Evolutionary conservation across 2,888 invertebrate genomes (phyloP).

Genomic region (Eucriotettix oculatus): DNA sequence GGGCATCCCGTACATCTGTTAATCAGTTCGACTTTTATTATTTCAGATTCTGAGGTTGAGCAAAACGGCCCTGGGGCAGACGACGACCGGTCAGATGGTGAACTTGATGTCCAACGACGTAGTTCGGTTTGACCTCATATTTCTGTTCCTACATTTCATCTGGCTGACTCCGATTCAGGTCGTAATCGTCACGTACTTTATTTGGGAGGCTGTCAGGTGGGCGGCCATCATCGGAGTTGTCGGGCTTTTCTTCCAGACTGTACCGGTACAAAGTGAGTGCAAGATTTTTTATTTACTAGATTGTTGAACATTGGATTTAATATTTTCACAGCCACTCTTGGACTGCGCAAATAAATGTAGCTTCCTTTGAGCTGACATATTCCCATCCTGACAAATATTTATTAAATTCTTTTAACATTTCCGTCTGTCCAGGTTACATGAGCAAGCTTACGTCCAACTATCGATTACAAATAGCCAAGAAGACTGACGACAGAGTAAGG

Average conservation of each 20-base stretch:
- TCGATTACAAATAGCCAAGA: too few species aligned
- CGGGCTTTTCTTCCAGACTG: constrained; percentile 27
- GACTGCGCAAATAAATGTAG: too few species aligned
- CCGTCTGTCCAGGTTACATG: too few species aligned
- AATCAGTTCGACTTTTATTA: background rate
- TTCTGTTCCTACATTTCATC: constrained; percentile 32
- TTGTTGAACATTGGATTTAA: too few species aligned
- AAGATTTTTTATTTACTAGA: too few species aligned
- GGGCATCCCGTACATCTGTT: constrained; percentile 12
- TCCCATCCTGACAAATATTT: too few species aligned
- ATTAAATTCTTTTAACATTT: too few species aligned
- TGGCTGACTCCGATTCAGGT: constrained; percentile 40
- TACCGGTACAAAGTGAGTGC: background rate
- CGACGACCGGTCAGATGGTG: constrained; percentile 37
- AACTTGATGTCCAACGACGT: constrained; percentile 39
- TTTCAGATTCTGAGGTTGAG: constrained; percentile 32
- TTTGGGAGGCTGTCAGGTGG: constrained; percentile 35
- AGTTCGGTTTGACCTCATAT: constrained; percentile 33
- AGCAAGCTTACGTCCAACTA: too few species aligned
- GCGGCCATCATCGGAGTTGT: constrained; percentile 43
- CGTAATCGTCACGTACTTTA: constrained; percentile 39
- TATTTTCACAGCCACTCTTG: too few species aligned
- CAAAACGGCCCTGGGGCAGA: constrained; percentile 39
- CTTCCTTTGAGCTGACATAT: too few species aligned
- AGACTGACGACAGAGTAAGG: too few species aligned